These are phyloP conservation scores for Coleophora deauratella DNA, from an alignment of 2,888 invertebrate species.

Conservation along the genomic window DNA sequence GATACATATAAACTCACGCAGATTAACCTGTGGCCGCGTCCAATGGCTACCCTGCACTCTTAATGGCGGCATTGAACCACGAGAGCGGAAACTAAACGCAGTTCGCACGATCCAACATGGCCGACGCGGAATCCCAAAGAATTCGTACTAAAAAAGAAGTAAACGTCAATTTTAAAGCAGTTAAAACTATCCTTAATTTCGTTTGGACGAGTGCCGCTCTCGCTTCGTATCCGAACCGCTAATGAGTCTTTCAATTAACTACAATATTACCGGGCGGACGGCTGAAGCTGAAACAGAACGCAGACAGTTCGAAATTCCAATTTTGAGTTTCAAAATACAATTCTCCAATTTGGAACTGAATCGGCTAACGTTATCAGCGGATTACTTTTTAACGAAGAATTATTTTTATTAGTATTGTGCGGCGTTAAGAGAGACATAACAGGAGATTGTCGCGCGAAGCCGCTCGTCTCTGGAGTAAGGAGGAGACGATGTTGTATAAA, in stretches of 20 bases:
- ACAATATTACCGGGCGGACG: conserved; percentile 34
- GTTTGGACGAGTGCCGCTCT: too few species aligned
- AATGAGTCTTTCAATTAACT: conserved; percentile 57
- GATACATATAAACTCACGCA: conserved; percentile 16
- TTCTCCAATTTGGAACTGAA: conserved; percentile 13
- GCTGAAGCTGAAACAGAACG: conserved; percentile 28
- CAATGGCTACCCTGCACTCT: conserved; percentile 23
- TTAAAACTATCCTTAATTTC: conserved; percentile 17
- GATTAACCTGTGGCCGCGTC: conserved; percentile 24
- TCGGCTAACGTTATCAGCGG: conserved; percentile 4
- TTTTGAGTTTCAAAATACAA: conserved; percentile 17
- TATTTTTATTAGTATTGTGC: conserved; percentile 22
- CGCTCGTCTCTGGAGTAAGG: conserved; percentile 13
- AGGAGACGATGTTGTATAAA: too few species aligned
- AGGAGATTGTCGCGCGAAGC: conserved; percentile 20
- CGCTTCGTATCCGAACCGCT: conserved; percentile 25
- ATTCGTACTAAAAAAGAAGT: too few species aligned
- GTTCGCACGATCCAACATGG: conserved; percentile 33
- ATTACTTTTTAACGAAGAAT: conserved; percentile 15
- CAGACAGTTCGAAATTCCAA: conserved; percentile 23
- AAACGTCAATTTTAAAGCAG: background rate
- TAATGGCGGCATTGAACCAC: conserved; percentile 49
- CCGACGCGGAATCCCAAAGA: background rate
- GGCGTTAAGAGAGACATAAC: conserved; percentile 26
- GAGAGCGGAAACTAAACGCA: conserved; percentile 48